A percentile compares a stretch with the other conserved stretches of the same genome.
Evolutionary conservation across 2,113 vertebrate species (phyloP).

Genomic region (Prinia subflava): DNA sequence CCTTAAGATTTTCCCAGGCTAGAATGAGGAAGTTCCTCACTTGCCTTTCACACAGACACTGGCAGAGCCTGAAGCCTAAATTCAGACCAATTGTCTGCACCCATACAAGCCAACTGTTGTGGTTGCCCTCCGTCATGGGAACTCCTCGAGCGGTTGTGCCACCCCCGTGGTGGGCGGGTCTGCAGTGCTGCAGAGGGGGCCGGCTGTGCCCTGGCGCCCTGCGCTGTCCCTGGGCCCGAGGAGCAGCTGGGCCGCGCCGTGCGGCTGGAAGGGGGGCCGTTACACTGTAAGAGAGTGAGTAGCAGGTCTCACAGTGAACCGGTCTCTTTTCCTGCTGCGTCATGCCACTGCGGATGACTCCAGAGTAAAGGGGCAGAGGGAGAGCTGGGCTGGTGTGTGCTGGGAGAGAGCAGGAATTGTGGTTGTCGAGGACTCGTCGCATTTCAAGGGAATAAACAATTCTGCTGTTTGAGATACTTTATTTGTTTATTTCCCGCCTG

Average conservation of each 20-base stretch:
- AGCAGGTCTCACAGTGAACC: slow-evolving; percentile 99
- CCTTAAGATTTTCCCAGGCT: no score
- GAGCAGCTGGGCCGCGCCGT: neutral
- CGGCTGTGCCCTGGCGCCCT: rapidly evolving
- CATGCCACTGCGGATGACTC: slow-evolving; percentile 26
- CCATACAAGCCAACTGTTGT: rapidly evolving
- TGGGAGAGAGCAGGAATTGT: neutral
- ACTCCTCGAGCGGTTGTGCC: neutral
- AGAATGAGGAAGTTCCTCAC: no score
- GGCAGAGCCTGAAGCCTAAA: no score
- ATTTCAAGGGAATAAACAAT: neutral
- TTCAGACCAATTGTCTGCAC: no score
- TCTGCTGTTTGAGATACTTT: neutral
- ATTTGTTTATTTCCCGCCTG: neutral
- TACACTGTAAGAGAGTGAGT: slow-evolving; percentile 99
- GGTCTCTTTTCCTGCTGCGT: slow-evolving; percentile 94
- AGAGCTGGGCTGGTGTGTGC: neutral
- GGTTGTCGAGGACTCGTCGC: neutral
- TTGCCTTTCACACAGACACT: no score
- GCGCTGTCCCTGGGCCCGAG: neutral
- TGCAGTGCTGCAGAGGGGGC: neutral
- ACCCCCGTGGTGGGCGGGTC: rapidly evolving
- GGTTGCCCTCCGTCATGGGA: rapidly evolving
- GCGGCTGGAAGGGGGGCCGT: slow-evolving; percentile 92
- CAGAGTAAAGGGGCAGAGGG: neutral